A percentile compares a stretch with the other conserved stretches of the same genome.
These are phyloP conservation scores for Phenganax marumi DNA, from an alignment of 92 coral and sea anemone species.

Conservation along the genomic window DNA sequence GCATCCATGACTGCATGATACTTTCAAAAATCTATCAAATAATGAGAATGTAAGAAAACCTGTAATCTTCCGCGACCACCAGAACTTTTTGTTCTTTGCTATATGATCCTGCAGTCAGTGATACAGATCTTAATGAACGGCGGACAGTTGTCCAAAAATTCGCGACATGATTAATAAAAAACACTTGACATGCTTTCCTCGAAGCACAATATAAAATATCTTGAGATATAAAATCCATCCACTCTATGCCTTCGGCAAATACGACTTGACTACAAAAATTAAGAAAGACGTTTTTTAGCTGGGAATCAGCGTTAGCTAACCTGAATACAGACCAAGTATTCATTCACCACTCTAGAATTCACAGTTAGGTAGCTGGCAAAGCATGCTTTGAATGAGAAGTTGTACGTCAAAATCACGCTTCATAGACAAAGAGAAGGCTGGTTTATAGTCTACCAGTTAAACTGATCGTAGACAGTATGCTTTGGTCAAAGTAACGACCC, in stretches of 20 bases:
- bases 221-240: slow-evolving; percentile 82
- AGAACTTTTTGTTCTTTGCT: slow-evolving; percentile 81
- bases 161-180: slow-evolving; percentile 76
- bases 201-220: slow-evolving; percentile 81
- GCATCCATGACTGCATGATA: background rate
- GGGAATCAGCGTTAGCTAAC: too few species aligned
- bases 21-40: background rate
- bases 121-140: slow-evolving; percentile 75
- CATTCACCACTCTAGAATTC: too few species aligned
- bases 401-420: too few species aligned
- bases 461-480: too few species aligned
- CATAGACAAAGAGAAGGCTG: too few species aligned
- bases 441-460: too few species aligned
- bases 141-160: slow-evolving; percentile 90
- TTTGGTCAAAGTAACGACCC: too few species aligned
- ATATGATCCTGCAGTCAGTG: slow-evolving; percentile 60
- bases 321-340: too few species aligned
- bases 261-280: slow-evolving; percentile 67
- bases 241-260: slow-evolving; percentile 84
- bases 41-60: slow-evolving; percentile 44
- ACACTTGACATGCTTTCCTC: slow-evolving; percentile 75
- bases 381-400: too few species aligned
- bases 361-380: too few species aligned
- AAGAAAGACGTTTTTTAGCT: background rate
- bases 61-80: slow-evolving; percentile 87